Evolutionary conservation across 1,140 invertebrate genomes (phyloP).

Genomic region (Ceratina calcarata): DNA sequence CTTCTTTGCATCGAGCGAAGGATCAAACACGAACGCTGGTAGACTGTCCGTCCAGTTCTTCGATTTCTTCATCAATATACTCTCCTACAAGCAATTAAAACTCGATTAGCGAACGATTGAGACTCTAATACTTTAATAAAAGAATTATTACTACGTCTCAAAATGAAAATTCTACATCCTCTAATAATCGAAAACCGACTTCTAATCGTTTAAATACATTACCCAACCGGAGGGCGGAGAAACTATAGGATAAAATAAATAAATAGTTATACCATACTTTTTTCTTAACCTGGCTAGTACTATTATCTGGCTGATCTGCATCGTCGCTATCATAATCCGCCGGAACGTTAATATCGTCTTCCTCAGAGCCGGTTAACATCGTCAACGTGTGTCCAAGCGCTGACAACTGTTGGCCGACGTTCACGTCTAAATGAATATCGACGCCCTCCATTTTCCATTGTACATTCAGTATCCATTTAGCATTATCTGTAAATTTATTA

Average conservation of each 20-base stretch:
- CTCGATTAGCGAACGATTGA: background rate
- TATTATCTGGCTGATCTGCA: conserved; percentile 86
- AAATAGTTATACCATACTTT: conserved; percentile 73
- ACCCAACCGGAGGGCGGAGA: conserved; percentile 38
- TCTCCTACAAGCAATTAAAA: conserved; percentile 81
- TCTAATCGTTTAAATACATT: conserved; percentile 53
- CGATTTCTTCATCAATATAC: conserved; percentile 83
- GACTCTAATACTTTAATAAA: no score
- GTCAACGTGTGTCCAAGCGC: conserved; percentile 97
- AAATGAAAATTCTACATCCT: no score
- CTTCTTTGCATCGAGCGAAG: conserved; percentile 91
- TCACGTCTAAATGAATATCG: conserved; percentile 97
- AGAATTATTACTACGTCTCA: no score
- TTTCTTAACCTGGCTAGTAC: conserved; percentile 79
- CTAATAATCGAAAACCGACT: no score
- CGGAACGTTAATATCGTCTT: conserved; percentile 87
- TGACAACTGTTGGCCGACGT: conserved; percentile 96
- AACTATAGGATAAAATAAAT: conserved; percentile 61
- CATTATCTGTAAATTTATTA: conserved; percentile 86
- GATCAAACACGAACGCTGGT: conserved; percentile 93
- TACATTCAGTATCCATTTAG: conserved; percentile 98
- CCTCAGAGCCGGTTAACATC: conserved; percentile 93
- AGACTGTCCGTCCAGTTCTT: conserved; percentile 86
- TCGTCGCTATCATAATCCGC: conserved; percentile 89
- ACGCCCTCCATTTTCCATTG: conserved; percentile 99